Evolutionary conservation across 2,888 invertebrate genomes (phyloP).

Genomic region (Drosophila silvestris): DNA sequence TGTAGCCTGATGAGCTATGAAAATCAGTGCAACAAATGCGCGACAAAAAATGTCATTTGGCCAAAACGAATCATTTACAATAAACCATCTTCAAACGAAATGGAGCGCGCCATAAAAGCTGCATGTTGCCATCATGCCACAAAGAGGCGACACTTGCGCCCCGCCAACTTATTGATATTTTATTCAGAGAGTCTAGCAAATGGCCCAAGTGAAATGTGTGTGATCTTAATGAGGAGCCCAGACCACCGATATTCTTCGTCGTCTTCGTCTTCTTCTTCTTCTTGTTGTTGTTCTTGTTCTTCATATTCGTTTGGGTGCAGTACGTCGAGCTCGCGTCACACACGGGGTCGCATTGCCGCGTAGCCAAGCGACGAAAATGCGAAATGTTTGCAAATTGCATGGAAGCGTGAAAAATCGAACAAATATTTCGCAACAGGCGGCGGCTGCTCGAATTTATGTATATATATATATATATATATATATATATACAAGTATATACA

Average conservation of each 20-base stretch:
- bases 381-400: constrained; percentile 66
- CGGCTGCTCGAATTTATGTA: neutral
- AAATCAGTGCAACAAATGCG: constrained; percentile 81
- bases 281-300: constrained; percentile 1
- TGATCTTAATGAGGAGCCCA: constrained; percentile 74
- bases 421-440: constrained; percentile 59
- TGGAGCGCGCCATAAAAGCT: constrained; percentile 70
- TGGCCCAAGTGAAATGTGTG: constrained; percentile 67
- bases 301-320: constrained; percentile 6
- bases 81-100: constrained; percentile 82
- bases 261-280: neutral
- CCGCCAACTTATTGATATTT: constrained; percentile 43
- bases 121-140: constrained; percentile 33
- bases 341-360: constrained; percentile 11
- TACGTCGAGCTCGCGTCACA: constrained; percentile 19
- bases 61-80: constrained; percentile 83
- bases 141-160: constrained; percentile 46
- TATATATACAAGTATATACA: neutral
- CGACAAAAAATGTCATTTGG: constrained; percentile 80
- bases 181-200: constrained; percentile 33
- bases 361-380: constrained; percentile 43
- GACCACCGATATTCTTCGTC: constrained; percentile 28
- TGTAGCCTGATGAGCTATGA: constrained; percentile 58
- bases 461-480: neutral
- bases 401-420: constrained; percentile 77